Evolutionary conservation across 2,888 invertebrate genomes (phyloP).

Genomic region (Mellilla xanthometata): DNA sequence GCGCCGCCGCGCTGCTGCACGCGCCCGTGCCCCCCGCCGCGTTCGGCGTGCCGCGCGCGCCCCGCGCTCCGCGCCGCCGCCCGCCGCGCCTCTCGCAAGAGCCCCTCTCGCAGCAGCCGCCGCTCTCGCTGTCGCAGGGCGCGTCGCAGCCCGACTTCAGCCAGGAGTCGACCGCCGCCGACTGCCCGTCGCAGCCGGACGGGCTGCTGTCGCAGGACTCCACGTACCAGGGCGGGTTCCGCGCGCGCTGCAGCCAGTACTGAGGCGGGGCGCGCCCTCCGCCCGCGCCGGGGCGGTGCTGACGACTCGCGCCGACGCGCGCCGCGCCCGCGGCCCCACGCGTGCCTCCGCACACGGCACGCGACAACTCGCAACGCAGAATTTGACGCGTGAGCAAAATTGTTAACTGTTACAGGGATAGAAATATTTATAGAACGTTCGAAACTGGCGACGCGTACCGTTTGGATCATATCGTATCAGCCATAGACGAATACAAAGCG

Average conservation of each 20-base stretch:
- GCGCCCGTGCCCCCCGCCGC: slow-evolving; percentile 96
- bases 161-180: slow-evolving; percentile 92
- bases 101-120: slow-evolving; percentile 88
- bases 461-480: slow-evolving; percentile 5
- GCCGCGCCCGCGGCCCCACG: slow-evolving; percentile 1
- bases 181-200: slow-evolving; percentile 97
- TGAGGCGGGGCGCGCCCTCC: slow-evolving; percentile 88
- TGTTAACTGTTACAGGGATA: slow-evolving; percentile 52
- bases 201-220: slow-evolving; percentile 97
- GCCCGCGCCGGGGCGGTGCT: slow-evolving; percentile 42
- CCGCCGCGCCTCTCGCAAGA: slow-evolving; percentile 84
- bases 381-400: slow-evolving; percentile 38
- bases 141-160: slow-evolving; percentile 88
- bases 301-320: not conserved
- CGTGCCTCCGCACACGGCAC: slow-evolving; percentile 48
- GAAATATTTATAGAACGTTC: slow-evolving; percentile 46
- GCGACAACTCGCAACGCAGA: slow-evolving; percentile 47
- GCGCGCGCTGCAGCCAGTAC: slow-evolving; percentile 86
- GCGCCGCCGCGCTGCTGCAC: slow-evolving; percentile 88
- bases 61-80: slow-evolving; percentile 55
- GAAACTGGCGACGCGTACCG: slow-evolving; percentile 29
- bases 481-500: not conserved
- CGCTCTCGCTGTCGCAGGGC: slow-evolving; percentile 88
- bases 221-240: slow-evolving; percentile 90
- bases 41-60: slow-evolving; percentile 92